Base-by-base conservation (phyloP, 2,888 invertebrate genomes). In the Oscheius onirici region DNA sequence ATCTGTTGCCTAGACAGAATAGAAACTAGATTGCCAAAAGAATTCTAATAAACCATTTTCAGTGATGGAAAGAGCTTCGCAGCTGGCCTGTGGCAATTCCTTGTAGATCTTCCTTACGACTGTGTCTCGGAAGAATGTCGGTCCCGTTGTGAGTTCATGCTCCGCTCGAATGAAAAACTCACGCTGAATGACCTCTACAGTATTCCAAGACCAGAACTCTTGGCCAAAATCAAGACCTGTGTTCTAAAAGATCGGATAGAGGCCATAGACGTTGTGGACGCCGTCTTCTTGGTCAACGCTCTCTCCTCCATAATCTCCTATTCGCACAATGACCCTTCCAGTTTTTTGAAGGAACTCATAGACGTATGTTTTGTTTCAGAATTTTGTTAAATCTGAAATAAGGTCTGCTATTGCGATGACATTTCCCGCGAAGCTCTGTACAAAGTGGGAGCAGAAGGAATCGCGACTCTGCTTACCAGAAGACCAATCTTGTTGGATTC, bases 381-480 rank as follows among this genome's bases (percentile, higher is more conserved):
- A 2, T n/a, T 20, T 34, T 54, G 11, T 41, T 6, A 2, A 15
- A 15, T 24, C 1, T 3, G 15, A 20, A 0, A 5, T 8, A 67
- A 85, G 75, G 75, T 83, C 0, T 87, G 86, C 60, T 87, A 87
- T 61, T 79, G 86, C 40, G 83, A 86, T 26, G 82, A 81, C 54
- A 26, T 70, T 13, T 80, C 81, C 2, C 69, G 87, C 0, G 79
- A 81, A 20, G 34, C 75, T 5, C 78, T 81, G 58, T 85, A 82
- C 72, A 87, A 87, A 70, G 82, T 83, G 41, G 86, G 86, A n/a
- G 79, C 84, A 0, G 85, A 86, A 68, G 85, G 83, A 13, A 77
- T 86, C 26, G 81, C 76, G 0, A 75, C 81, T 8, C 69, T 86
- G 26, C 58, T 86, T 3, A 78, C 78, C 10, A 58, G 75, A 17